phyloP scores from a whole-genome alignment of 2,797 vertebrate genomes.

The Scleropages formosus region DNA sequence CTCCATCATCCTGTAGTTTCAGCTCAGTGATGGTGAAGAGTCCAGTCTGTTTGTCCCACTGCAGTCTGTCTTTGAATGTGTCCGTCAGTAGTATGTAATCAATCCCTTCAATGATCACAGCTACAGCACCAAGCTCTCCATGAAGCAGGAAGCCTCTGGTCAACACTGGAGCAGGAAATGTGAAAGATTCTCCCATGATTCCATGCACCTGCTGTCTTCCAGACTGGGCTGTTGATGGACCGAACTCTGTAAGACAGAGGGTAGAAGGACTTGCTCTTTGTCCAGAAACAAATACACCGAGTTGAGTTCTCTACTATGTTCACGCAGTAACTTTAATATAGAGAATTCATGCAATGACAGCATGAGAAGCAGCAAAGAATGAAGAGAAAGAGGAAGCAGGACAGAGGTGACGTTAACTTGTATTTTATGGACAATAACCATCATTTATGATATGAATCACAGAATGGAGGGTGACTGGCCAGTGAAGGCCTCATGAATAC shows the following conservation, averaged over 20 bases:
- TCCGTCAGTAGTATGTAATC: fast-evolving
- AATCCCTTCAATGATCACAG: neutral
- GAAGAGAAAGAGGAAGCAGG: too few species aligned
- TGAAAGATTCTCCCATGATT: neutral
- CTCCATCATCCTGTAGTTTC: too few species aligned
- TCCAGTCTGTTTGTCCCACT: neutral
- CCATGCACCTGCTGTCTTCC: neutral
- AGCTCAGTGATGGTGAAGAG: neutral
- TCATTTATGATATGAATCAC: too few species aligned
- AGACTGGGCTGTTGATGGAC: neutral
- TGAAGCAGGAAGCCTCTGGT: fast-evolving
- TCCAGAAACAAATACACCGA: too few species aligned
- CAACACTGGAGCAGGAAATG: neutral
- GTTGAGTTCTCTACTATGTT: too few species aligned
- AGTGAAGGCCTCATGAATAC: too few species aligned
- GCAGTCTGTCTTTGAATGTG: neutral
- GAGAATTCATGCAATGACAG: too few species aligned
- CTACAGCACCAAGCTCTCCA: neutral
- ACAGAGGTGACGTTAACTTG: too few species aligned
- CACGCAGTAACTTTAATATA: too few species aligned
- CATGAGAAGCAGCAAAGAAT: too few species aligned
- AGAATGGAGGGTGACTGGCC: too few species aligned
- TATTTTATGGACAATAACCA: too few species aligned
- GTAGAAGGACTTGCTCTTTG: neutral
- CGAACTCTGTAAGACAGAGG: neutral